Evolutionary conservation across 2,797 vertebrate species (phyloP), one percentile per base, ranked within the genome.

Genomic region (Cygnus olor): DNA sequence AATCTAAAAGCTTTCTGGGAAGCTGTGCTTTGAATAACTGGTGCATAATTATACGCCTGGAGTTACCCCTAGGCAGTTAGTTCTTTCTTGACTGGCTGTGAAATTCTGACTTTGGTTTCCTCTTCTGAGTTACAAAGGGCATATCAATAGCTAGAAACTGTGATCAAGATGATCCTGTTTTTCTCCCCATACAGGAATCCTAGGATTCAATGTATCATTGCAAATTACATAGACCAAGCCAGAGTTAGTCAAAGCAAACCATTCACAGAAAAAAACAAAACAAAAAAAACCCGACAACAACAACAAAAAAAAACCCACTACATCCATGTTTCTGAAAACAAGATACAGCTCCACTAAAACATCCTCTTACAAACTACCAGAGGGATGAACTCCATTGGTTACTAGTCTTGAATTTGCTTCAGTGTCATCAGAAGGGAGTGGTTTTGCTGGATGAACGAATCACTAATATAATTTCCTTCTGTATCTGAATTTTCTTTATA

Each of bases 1-100:
- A 81, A 91, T 90, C 77, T 79, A 63, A 91, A 90, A 68, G 47
- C 74, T 73, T 94, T 90, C 57, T 93, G 85, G 53, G 85, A 94
- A 77, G 36, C 51, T 30, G 10, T 91, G 34, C 54, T 95, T 96
- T 93, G 90, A 94, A 51, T 95, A 94, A 61, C 44, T 82, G 19
- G 21, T 78, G 44, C 68, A 61, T 94, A 77, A 90, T 90, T 87
- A 60, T 87, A 51, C 16, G 71, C 53, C 25, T 74, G 28, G 71
- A 79, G 53, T 77, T 91, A 56, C 14, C 56, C 60, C 22, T 57
- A 56, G 78, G 88, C 66, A 80, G 60, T 42, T 7, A 16, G 20
- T 54, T 60, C 71, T 93, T 32, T 77, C 32, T 34, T 82, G 60
- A 80, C 78, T 82, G 69, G 32, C 64, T 93, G 74, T 89, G 86